These are phyloP conservation scores for Gymnogyps californianus DNA, from an alignment of 2,113 vertebrate genomes.

Conservation along the genomic window DNA sequence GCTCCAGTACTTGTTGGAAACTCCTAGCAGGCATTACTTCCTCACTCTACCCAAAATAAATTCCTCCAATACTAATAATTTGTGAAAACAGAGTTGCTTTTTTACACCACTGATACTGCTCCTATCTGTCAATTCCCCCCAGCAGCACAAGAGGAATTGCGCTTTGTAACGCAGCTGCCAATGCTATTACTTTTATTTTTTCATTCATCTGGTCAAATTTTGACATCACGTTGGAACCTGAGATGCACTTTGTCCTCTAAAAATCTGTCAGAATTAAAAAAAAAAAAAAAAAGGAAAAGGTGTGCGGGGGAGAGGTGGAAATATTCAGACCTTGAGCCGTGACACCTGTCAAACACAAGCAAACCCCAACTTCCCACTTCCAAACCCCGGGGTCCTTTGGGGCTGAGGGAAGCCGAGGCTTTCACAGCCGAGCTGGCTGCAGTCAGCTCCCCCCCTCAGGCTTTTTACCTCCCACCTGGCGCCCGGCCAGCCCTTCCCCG, in stretches of 20 bases:
- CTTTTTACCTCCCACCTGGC: not conserved
- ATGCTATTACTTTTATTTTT: not conserved
- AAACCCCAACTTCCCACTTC: not conserved
- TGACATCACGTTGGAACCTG: accelerated
- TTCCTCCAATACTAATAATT: not conserved
- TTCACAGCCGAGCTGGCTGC: not conserved
- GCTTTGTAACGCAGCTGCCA: not conserved
- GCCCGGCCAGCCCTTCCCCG: not conserved
- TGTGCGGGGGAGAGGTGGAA: not conserved
- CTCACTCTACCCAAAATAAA: not conserved
- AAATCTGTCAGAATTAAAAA: not conserved
- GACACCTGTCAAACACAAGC: not conserved
- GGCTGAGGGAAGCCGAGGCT: not conserved
- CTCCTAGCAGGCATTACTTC: not conserved
- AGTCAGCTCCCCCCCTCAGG: not conserved
- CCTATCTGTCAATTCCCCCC: not conserved
- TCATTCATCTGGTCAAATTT: not conserved
- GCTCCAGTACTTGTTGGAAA: not conserved
- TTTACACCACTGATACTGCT: not conserved
- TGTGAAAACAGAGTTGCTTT: not conserved
- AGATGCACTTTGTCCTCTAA: not conserved
- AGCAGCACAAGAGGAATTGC: not conserved
- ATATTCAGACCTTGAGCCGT: not conserved
- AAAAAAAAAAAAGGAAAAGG: not conserved
- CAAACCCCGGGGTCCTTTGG: not conserved